Base-by-base conservation (phyloP, 2,797 vertebrate species). In the Pseudocheirus occidentalis region DNA sequence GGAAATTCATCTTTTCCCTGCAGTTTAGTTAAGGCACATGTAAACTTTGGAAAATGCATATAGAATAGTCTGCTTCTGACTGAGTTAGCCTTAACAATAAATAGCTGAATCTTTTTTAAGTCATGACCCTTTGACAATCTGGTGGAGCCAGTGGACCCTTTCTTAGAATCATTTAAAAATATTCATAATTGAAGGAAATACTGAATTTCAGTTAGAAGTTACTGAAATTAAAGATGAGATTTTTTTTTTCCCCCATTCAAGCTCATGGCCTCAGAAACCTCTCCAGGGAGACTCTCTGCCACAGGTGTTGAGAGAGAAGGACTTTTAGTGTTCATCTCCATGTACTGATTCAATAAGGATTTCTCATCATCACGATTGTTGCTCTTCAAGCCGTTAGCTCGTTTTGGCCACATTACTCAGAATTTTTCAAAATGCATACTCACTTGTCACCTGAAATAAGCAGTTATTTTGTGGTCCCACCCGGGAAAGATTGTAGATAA, bases 271-370 rank as follows among this genome's bases (percentile, higher is more conserved):
- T 87, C 73, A 27, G 62, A 46, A 87, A 87, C 27, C 40, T 87
- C 46, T 87, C 40, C 9, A 87, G 40, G 40, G 40, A 50, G 73
- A 87, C 50, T 18, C 40, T 4, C 40, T 27, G 40, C 7, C 5
- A 55, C n/a, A 46, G 73, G 90, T 91, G 90, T 1, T 3, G 55
- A 55, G 21, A 73, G 46, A 90, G 56, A 81, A 5, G 4, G 27
- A 0, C 11, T 53, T 52, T 58, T 50, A 57, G 34, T 93, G 57
- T 66, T 94, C 89, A 66, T 94, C 40, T 91, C 57, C 90, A 91
- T 89, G 50, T 90, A 59, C 46, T 90, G 29, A 1, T 94, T 95
- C 40, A n/a, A 55, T 90, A 95, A 93, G 94, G 62, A 93, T 40
- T 31, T 21, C 34, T 92, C 34, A 24, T n/a, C 93, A 90, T 92